Conservation (phyloP, 2,797 vertebrate genomes). For the Arrhamphus sclerolepis region DNA sequence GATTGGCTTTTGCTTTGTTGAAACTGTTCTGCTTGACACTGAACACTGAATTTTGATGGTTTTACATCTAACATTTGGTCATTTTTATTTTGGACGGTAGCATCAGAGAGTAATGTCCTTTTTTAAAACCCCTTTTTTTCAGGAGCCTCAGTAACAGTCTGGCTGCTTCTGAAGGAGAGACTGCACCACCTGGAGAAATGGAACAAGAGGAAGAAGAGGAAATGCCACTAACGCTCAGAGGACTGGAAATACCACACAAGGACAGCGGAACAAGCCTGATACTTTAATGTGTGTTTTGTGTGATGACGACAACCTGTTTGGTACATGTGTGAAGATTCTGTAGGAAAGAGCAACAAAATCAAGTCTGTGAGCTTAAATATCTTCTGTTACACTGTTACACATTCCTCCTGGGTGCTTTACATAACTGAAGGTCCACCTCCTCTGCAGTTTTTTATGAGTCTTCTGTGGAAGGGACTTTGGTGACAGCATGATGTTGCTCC, state of each 20-base stretch:
- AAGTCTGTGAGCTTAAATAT: not conserved
- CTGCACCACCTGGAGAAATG: slow-evolving; percentile 59
- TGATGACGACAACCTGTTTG: too few relatives aligned
- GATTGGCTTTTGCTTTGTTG: too few relatives aligned
- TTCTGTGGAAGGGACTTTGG: not conserved
- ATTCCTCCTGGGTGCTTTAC: too few relatives aligned
- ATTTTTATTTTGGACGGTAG: too few relatives aligned
- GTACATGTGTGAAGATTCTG: too few relatives aligned
- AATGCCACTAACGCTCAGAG: slow-evolving; percentile 32
- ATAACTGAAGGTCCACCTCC: too few relatives aligned
- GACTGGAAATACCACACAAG: not conserved
- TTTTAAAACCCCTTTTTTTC: slow-evolving; percentile 18
- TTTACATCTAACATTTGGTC: too few relatives aligned
- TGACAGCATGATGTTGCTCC: not conserved
- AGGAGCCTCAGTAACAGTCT: slow-evolving; percentile 71
- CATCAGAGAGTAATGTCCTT: too few relatives aligned
- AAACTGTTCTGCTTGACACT: too few relatives aligned
- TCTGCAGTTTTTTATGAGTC: not conserved
- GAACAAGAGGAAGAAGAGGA: slow-evolving; percentile 71
- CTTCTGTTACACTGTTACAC: slow-evolving; percentile 4
- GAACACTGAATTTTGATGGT: too few relatives aligned
- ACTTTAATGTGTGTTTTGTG: too few relatives aligned
- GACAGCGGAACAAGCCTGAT: not conserved
- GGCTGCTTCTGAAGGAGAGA: slow-evolving; percentile 74
- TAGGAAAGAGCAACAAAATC: too few relatives aligned